A percentile compares a stretch with the other conserved stretches of the same genome.
These are phyloP conservation scores for Catharus minimus DNA, from an alignment of 2,113 vertebrate species.

Conservation along the genomic window DNA sequence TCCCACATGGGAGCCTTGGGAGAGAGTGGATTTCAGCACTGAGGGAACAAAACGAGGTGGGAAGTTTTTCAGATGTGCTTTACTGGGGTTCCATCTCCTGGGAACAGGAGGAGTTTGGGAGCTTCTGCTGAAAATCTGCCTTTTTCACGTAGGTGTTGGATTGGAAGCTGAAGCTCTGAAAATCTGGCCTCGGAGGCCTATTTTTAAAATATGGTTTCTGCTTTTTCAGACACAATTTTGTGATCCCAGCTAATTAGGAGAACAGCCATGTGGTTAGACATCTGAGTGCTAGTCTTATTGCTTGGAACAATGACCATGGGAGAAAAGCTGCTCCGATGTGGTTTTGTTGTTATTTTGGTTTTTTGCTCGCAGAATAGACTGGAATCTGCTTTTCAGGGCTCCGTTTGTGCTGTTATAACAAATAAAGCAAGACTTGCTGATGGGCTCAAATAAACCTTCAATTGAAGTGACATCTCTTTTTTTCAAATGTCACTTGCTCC, in stretches of 20 bases:
- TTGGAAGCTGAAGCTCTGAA: slow-evolving; percentile 54
- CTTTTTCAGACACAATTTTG: slow-evolving; percentile 59
- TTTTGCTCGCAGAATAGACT: slow-evolving; percentile 52
- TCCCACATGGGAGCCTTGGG: background rate
- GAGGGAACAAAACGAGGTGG: background rate
- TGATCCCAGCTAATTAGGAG: slow-evolving; percentile 63
- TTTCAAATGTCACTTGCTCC: slow-evolving; percentile 34
- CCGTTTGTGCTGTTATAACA: slow-evolving; percentile 36
- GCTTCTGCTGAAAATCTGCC: slow-evolving; percentile 52
- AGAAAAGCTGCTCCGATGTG: slow-evolving; percentile 55
- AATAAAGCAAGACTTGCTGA: slow-evolving; percentile 55
- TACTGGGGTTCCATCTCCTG: background rate
- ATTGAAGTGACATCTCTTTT: slow-evolving; percentile 58
- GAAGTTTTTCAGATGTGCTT: slow-evolving; percentile 17
- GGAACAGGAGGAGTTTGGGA: slow-evolving; percentile 36
- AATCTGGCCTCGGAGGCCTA: slow-evolving; percentile 42
- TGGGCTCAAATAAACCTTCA: slow-evolving; percentile 56
- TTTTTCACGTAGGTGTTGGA: slow-evolving; percentile 50
- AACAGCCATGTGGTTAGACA: slow-evolving; percentile 70
- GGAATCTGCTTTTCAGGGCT: slow-evolving; percentile 49
- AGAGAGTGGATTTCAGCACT: background rate
- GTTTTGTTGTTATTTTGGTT: slow-evolving; percentile 66
- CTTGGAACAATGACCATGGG: slow-evolving; percentile 62
- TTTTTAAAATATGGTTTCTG: slow-evolving; percentile 61
- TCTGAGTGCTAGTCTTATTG: slow-evolving; percentile 67